phyloP scores from a whole-genome alignment of 2,113 vertebrate genomes.

The Nicator chloris region DNA sequence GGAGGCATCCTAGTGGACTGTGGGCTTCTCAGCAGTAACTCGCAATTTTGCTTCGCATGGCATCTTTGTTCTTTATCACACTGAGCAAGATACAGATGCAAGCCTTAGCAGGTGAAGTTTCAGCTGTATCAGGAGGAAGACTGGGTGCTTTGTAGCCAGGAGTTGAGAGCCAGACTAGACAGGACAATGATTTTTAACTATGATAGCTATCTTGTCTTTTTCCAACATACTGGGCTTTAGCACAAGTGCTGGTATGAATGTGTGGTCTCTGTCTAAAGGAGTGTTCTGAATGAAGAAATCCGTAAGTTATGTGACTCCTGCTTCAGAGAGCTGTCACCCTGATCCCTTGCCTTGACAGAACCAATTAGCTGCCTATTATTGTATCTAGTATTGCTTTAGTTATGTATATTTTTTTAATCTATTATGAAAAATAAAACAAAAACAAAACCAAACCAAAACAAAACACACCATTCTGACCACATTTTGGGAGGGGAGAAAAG shows the following conservation, averaged over 20 bases:
- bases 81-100: fast-evolving
- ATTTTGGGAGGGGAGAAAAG: not conserved
- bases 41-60: not conserved
- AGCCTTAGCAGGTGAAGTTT: not conserved
- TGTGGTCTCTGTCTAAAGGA: not conserved
- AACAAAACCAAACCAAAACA: too few relatives aligned
- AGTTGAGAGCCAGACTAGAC: not conserved
- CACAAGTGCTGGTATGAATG: not conserved
- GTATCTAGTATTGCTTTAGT: not conserved
- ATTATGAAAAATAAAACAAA: not conserved
- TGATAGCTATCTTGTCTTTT: not conserved
- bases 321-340: not conserved
- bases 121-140: not conserved
- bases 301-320: not conserved
- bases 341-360: not conserved
- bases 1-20: not conserved
- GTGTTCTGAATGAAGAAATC: not conserved
- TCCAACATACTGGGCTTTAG: not conserved
- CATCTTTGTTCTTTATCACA: not conserved
- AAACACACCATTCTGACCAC: not conserved
- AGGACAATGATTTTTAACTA: not conserved
- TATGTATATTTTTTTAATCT: not conserved
- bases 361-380: not conserved
- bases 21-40: not conserved
- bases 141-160: not conserved